Base-by-base conservation (phyloP, 2,888 invertebrate genomes). In the Syritta pipiens region DNA sequence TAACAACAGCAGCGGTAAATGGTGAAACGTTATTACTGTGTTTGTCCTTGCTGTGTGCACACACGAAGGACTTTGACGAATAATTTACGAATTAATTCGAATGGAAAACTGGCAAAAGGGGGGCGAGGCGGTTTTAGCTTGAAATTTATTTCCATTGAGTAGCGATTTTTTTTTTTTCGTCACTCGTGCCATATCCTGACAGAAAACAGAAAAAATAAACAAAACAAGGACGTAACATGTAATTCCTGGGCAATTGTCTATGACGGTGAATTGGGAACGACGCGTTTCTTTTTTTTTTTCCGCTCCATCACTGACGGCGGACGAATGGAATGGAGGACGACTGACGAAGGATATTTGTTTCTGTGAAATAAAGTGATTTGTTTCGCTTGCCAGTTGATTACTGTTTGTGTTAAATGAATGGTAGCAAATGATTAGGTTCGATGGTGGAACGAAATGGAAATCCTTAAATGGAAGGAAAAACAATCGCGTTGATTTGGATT, bases 31-130 rank as follows among this genome's bases (percentile, higher is more conserved):
- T 74, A 67, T 67, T 57, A 65, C 51, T 26, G 42, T 44, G 44
- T 49, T 51, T 37, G 22, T 49, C 30, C 51, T n/a, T 30, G 26
- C 17, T 60, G 14, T 55, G 35, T 37, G 57, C 26, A 57, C 69
- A 63, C 44, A 55, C 30, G 49, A 28, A 69, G 42, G 42, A 63
- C 76, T 71, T 76, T 57, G 57, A 71, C 49, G 71, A 71, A 71
- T 76, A 76, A 76, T 76, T 76, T 76, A 71, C 76, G 37, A 63
- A 76, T 71, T 63, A 76, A 71, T 76, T 76, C 76, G 71, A 76
- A 71, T 40, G 71, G 76, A 71, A 76, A 69, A 42, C 51, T 30
- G 30, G 14, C 17, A 53, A 44, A 9, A 22, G 4, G 10, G 5
- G 22, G 4, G 3, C 20, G 22, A 46, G 55, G 62, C 49, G 57